Evolutionary conservation across 2,888 invertebrate genomes (phyloP).

Genomic region (Tiliacea aurago): DNA sequence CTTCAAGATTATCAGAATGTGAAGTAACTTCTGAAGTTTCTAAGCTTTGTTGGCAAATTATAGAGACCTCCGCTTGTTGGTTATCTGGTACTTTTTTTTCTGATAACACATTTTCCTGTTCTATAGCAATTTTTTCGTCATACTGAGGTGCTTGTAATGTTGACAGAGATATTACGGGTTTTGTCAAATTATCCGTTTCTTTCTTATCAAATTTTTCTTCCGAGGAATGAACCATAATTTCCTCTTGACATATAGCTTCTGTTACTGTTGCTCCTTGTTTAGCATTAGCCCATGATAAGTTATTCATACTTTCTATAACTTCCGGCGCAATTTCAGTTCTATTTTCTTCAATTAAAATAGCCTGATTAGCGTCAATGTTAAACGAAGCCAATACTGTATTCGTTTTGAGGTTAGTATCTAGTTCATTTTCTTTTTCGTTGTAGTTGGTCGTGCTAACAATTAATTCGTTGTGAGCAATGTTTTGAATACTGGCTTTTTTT

Average conservation of each 20-base stretch:
- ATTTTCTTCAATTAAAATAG: slow-evolving; percentile 89
- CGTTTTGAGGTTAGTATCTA: slow-evolving; percentile 66
- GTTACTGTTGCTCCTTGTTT: slow-evolving; percentile 83
- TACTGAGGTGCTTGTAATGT: slow-evolving; percentile 90
- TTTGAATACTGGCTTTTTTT: slow-evolving; percentile 88
- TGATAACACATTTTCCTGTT: slow-evolving; percentile 89
- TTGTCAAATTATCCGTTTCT: slow-evolving; percentile 75
- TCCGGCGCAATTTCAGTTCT: slow-evolving; percentile 84
- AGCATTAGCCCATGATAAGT: slow-evolving; percentile 77
- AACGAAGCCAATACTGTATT: slow-evolving; percentile 70
- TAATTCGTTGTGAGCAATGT: slow-evolving; percentile 89
- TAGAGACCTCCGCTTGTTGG: slow-evolving; percentile 82
- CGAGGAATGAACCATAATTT: slow-evolving; percentile 88
- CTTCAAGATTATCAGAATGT: slow-evolving; percentile 88
- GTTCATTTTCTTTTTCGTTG: slow-evolving; percentile 90
- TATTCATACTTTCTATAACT: slow-evolving; percentile 72
- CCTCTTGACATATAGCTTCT: slow-evolving; percentile 91
- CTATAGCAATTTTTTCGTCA: slow-evolving; percentile 90
- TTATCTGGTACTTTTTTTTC: slow-evolving; percentile 80
- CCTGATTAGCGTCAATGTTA: slow-evolving; percentile 81
- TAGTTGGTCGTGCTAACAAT: slow-evolving; percentile 87
- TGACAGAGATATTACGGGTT: slow-evolving; percentile 83
- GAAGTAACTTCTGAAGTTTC: slow-evolving; percentile 89
- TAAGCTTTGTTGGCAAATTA: slow-evolving; percentile 87
- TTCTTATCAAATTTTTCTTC: slow-evolving; percentile 78